Conservation (phyloP, 2,797 vertebrate genomes). For the Poeciliopsis presidionis region DNA sequence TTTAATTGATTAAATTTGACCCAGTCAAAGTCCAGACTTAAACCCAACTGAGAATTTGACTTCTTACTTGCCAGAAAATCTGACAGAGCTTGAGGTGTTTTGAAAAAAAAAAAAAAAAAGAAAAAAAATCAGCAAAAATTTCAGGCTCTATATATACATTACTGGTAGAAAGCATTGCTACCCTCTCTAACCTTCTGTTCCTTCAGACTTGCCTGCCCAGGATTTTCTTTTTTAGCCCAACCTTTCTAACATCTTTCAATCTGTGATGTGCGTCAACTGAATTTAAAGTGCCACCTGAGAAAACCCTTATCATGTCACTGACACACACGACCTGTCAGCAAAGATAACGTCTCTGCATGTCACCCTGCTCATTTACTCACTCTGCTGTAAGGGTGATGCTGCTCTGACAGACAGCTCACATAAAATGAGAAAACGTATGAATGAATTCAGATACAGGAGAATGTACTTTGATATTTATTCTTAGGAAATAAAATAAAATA, state of each 20-base stretch:
- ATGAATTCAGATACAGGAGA: conserved; percentile 13
- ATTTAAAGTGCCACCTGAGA: conserved; percentile 58
- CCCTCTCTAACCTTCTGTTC: conserved; percentile 9
- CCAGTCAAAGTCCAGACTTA: not conserved
- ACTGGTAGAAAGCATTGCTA: conserved; percentile 1
- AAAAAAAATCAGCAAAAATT: not conserved
- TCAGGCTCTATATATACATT: not conserved
- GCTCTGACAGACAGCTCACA: conserved; percentile 21
- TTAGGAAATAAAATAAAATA: not conserved
- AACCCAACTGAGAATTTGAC: not conserved
- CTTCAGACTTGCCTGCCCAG: conserved; percentile 17
- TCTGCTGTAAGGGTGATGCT: conserved; percentile 26
- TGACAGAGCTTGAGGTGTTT: not conserved
- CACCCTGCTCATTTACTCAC: conserved; percentile 47
- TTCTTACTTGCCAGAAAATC: not conserved
- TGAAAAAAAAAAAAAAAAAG: not conserved
- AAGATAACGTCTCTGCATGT: conserved; percentile 52
- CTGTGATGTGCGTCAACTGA: conserved; percentile 43
- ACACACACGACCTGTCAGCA: conserved; percentile 46
- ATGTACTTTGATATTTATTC: conserved; percentile 8
- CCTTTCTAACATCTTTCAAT: conserved; percentile 18
- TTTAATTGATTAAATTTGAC: not conserved
- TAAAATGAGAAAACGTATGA: not conserved
- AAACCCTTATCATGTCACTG: conserved; percentile 61
- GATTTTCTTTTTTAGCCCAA: conserved; percentile 10